These are phyloP conservation scores for Cremastobaeus sp. DNA, from an alignment of 2,888 invertebrate species.

Conservation along the genomic window DNA sequence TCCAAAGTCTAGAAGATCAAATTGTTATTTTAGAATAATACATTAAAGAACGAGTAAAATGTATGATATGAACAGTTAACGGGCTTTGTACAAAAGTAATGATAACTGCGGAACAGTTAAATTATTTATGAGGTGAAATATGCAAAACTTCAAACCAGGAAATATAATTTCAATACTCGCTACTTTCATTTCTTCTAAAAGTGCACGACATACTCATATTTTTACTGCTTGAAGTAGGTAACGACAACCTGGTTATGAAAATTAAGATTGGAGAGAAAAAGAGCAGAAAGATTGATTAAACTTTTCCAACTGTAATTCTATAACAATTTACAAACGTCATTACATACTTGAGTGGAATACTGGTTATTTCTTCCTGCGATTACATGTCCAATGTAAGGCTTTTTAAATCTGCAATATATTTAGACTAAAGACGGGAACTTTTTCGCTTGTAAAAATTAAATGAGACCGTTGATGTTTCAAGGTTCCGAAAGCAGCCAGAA, in stretches of 20 bases:
- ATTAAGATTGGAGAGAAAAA: constrained; percentile 12
- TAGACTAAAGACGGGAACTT: too few species aligned
- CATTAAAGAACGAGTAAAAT: too few species aligned
- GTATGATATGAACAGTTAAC: too few species aligned
- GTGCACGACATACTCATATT: constrained; percentile 4
- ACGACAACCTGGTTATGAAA: constrained; percentile 33
- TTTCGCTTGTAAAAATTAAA: too few species aligned
- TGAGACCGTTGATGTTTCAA: too few species aligned
- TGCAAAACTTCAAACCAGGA: constrained; percentile 17
- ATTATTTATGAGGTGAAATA: constrained; percentile 20
- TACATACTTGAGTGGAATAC: background rate
- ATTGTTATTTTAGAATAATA: too few species aligned
- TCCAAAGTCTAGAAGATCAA: too few species aligned
- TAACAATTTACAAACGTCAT: constrained; percentile 12
- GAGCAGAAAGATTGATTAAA: constrained; percentile 8
- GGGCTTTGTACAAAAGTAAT: too few species aligned
- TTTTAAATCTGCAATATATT: too few species aligned
- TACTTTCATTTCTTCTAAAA: constrained; percentile 23
- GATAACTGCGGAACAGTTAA: too few species aligned
- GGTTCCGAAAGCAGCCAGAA: constrained; percentile 13
- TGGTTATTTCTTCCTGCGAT: too few species aligned
- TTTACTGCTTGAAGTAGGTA: constrained; percentile 22
- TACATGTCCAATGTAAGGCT: too few species aligned
- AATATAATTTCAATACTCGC: constrained; percentile 12
- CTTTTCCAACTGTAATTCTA: constrained; percentile 7